Base-by-base conservation (phyloP, 2,113 vertebrate species). In the Equus przewalskii region DNA sequence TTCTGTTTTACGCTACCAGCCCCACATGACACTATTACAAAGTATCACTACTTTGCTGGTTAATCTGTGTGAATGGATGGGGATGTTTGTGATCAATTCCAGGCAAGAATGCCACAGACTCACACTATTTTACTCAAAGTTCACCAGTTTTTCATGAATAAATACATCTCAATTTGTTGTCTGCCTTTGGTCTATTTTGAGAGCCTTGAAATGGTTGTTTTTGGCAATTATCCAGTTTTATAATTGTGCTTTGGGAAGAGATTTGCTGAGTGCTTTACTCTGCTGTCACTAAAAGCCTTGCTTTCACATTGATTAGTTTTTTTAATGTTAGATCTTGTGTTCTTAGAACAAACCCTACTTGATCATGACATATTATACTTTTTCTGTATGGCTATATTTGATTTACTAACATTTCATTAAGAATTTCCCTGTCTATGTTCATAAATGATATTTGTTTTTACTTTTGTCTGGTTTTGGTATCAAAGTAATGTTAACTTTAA, bases 401-500 rank as follows among this genome's bases (percentile, higher is more conserved):
- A 67, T 76, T 72, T 91, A 9, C 26, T 93, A 56, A 82, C 7
- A 78, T 93, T 75, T 93, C 85, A 54, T 79, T 54, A 95, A 81
- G 28, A 46, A 56, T 90, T 70, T 87, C 28, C 21, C 41, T 85
- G 1, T 89, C 51, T 90, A 19, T 75, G 13, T 78, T 85, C 9
- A 76, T 67, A 91, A 88, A 7, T 62, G 51, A 78, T 88, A 41
- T 12, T 69, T 51, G 58, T 94, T 94, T 96, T 72, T 79, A 46
- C 21, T 72, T 26, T 72, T 94, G 22, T 85, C 22, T 90, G 36
- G 28, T 92, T 94, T 86, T 65, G 7, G 16, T 83, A 49, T 96
- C 36, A 79, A 30, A 70, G 2, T 79, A 72, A 79, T 58, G 24
- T 21, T 78, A 82, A 8, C 46, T 33, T 90, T 24, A 78, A 96